Conservation (phyloP, 2,113 vertebrate genomes). For the Heterotilapia buettikoferi region DNA sequence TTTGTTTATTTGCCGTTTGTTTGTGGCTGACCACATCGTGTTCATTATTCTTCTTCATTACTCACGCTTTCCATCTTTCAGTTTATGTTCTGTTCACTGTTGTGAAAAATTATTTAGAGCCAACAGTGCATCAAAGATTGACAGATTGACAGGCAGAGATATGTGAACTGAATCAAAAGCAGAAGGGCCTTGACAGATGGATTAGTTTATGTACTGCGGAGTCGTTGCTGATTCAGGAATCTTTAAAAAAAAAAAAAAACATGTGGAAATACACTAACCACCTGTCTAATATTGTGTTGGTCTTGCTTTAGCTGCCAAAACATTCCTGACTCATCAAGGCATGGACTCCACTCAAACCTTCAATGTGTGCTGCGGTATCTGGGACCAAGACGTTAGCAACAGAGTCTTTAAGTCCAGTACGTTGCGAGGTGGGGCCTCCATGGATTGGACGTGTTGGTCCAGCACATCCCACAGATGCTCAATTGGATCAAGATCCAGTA, state of each 20-base stretch:
- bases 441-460: not conserved
- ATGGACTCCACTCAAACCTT: not conserved
- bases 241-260: not conserved
- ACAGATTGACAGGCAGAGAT: constrained; percentile 5
- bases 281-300: not conserved
- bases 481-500: not conserved
- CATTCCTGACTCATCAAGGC: not conserved
- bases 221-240: not conserved
- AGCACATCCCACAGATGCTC: not conserved
- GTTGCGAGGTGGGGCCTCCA: not conserved
- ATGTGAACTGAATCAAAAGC: constrained; percentile 29
- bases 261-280: not conserved
- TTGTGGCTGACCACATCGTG: constrained; percentile 10
- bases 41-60: not conserved
- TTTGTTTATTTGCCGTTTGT: not conserved
- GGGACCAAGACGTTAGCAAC: not conserved
- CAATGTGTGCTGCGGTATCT: not conserved
- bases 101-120: constrained; percentile 20
- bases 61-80: not conserved
- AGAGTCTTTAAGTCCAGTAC: not conserved
- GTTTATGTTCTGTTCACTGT: not conserved
- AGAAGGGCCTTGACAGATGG: not conserved
- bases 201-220: not conserved
- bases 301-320: not conserved
- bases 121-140: constrained; percentile 24